A percentile compares a stretch with the other conserved stretches of the same genome.
These are phyloP conservation scores for Urophycis tenuis DNA, from an alignment of 2,797 vertebrate species.

Conservation along the genomic window DNA sequence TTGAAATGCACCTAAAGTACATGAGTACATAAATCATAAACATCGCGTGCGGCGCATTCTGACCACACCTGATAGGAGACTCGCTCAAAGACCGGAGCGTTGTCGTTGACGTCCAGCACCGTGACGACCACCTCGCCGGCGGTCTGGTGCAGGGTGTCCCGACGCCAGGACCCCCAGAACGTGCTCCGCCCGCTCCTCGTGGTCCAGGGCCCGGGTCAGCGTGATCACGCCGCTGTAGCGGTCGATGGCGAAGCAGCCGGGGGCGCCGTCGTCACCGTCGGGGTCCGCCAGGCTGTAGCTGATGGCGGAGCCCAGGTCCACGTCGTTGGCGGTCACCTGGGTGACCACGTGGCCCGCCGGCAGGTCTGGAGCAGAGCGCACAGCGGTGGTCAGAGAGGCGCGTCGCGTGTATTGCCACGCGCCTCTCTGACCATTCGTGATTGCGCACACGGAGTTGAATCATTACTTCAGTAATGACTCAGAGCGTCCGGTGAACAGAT, in stretches of 20 bases:
- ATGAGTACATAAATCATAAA: neutral
- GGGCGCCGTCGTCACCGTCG: conserved; percentile 37
- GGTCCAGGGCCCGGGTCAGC: conserved; percentile 75
- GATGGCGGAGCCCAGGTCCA: conserved; percentile 76
- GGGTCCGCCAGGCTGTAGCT: conserved; percentile 75
- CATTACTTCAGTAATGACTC: no score
- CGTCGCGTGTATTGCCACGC: no score
- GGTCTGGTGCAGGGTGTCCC: conserved; percentile 79
- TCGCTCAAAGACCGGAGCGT: conserved; percentile 79
- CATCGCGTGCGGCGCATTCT: no score
- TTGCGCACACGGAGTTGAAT: neutral
- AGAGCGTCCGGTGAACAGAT: no score
- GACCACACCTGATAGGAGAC: conserved; percentile 81
- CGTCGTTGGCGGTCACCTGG: conserved; percentile 76
- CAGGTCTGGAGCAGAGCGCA: conserved; percentile 68
- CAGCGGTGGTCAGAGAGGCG: neutral
- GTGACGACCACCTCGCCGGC: conserved; percentile 69
- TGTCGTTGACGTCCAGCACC: conserved; percentile 86
- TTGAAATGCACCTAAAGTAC: no score
- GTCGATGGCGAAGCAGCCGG: conserved; percentile 75
- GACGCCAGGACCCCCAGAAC: conserved; percentile 71
- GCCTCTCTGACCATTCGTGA: no score
- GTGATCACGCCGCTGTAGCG: conserved; percentile 73
- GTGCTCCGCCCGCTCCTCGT: conserved; percentile 73
- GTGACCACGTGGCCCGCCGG: conserved; percentile 76